Conservation (phyloP, 2,113 vertebrate species). For the Ptyas mucosa region DNA sequence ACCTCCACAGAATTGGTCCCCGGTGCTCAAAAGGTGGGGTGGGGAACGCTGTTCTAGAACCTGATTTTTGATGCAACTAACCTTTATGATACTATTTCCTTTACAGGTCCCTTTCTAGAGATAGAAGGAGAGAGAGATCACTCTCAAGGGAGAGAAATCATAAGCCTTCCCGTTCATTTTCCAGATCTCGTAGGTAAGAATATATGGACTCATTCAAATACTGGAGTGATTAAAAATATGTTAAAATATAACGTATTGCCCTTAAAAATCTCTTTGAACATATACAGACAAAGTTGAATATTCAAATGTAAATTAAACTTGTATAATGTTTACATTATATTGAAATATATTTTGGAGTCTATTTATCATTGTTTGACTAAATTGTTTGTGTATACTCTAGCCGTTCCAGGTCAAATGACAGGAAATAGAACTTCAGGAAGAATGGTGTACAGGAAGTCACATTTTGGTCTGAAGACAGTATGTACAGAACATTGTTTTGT, state of each 20-base stretch:
- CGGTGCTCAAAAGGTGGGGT: no score
- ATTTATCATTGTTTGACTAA: not conserved
- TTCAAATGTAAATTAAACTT: not conserved
- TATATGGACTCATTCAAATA: not conserved
- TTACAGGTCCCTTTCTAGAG: slow-evolving; percentile 90
- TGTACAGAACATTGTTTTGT: slow-evolving; percentile 83
- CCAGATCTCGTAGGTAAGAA: slow-evolving; percentile 89
- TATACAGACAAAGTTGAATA: not conserved
- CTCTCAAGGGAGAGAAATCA: slow-evolving; percentile 91
- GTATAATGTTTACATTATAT: not conserved
- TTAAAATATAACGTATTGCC: not conserved
- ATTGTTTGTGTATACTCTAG: slow-evolving; percentile 56
- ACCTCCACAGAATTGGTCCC: no score
- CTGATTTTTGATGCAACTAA: not conserved
- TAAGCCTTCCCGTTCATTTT: slow-evolving; percentile 92
- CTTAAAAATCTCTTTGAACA: not conserved
- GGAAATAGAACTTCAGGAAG: slow-evolving; percentile 78
- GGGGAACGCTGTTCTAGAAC: not conserved
- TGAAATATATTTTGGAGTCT: not conserved
- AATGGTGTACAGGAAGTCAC: slow-evolving; percentile 78
- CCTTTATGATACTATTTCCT: not conserved
- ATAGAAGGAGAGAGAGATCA: slow-evolving; percentile 90
- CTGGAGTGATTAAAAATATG: not conserved
- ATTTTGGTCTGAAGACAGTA: slow-evolving; percentile 67
- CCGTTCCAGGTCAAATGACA: slow-evolving; percentile 90